phyloP scores from a whole-genome alignment of 1,140 invertebrate genomes.

The Trichoplusia ni region DNA sequence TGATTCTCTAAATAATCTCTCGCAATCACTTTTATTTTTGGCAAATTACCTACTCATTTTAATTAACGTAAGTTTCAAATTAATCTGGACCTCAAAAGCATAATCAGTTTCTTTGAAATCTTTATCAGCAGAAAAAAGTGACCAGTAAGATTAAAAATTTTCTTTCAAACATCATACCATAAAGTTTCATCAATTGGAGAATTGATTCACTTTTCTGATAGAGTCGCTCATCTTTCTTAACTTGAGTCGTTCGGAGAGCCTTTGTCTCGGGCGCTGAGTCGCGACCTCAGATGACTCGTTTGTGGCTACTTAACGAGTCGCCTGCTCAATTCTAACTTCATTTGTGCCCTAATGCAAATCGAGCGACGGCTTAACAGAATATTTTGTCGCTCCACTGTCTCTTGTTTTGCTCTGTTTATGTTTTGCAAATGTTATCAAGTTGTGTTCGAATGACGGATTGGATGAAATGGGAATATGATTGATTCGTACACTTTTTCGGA shows the following conservation, averaged over 20 bases:
- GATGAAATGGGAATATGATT: no score
- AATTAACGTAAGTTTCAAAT: no score
- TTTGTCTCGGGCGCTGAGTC: constrained; percentile 22
- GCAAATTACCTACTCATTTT: no score
- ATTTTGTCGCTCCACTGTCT: constrained; percentile 10
- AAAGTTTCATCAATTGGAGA: no score
- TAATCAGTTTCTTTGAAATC: no score
- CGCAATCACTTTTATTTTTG: no score
- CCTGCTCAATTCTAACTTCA: constrained; percentile 18
- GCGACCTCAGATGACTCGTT: constrained; percentile 58
- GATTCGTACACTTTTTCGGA: no score
- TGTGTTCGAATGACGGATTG: no score
- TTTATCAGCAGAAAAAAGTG: no score
- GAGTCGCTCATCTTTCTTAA: constrained; percentile 1
- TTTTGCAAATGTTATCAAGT: constrained; percentile 4
- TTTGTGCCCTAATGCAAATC: constrained; percentile 41
- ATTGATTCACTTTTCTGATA: not conserved
- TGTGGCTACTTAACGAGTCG: constrained; percentile 58
- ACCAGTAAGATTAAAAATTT: not conserved
- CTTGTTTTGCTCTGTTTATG: constrained; percentile 8
- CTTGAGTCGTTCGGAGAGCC: constrained; percentile 13
- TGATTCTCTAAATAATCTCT: no score
- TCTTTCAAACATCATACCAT: not conserved
- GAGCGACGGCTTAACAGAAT: constrained; percentile 28
- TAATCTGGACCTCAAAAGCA: no score